phyloP scores from a whole-genome alignment of 2,888 invertebrate genomes.

The Smittia sp. region DNA sequence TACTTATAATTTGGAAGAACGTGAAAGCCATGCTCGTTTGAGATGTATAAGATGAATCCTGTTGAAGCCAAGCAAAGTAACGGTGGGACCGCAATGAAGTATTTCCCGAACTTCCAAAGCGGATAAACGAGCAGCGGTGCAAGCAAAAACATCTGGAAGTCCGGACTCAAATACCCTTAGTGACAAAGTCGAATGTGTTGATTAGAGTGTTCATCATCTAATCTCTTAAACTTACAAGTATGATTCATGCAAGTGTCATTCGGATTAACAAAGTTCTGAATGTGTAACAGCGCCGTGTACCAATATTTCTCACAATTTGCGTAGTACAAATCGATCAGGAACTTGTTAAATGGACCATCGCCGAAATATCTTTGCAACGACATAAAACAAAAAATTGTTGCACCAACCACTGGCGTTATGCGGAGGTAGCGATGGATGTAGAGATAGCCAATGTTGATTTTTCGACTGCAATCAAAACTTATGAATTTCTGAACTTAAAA shows the following conservation, averaged over 20 bases:
- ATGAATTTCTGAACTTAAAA: not conserved
- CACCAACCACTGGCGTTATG: slow-evolving; percentile 58
- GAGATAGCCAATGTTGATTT: slow-evolving; percentile 50
- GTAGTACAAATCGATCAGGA: not conserved
- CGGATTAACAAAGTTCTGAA: slow-evolving; percentile 54
- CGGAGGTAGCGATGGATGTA: slow-evolving; percentile 54
- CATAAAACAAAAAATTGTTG: slow-evolving; percentile 55
- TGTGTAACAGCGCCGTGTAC: slow-evolving; percentile 55
- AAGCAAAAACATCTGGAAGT: not conserved
- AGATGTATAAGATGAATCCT: not conserved
- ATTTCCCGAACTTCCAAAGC: not conserved
- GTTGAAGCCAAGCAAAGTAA: not conserved
- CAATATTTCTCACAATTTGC: slow-evolving; percentile 51
- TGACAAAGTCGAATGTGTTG: no score
- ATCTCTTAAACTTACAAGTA: no score
- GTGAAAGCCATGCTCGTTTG: not conserved
- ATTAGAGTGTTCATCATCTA: no score
- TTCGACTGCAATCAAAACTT: slow-evolving; percentile 46
- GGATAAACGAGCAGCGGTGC: slow-evolving; percentile 1
- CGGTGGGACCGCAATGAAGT: not conserved
- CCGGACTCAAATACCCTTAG: not conserved
- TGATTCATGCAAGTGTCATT: slow-evolving; percentile 48
- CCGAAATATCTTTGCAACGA: slow-evolving; percentile 56
- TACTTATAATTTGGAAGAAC: not conserved
- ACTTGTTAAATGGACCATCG: slow-evolving; percentile 53